Conservation (phyloP, 2,888 invertebrate genomes). For the Chalcosyrphus nemorum region DNA sequence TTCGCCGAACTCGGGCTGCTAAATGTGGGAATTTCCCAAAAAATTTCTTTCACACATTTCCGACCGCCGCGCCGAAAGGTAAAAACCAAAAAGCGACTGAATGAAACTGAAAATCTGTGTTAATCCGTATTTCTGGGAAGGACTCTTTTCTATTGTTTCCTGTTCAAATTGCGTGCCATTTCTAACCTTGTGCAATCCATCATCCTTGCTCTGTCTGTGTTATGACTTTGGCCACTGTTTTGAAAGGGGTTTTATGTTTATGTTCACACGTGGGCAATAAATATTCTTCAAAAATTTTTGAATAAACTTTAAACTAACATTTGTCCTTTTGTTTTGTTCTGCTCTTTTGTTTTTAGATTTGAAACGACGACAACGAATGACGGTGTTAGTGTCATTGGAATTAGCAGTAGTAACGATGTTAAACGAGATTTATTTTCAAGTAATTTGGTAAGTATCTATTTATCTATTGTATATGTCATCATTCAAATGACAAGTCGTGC, state of each 20-base stretch:
- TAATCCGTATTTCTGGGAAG: conserved; percentile 21
- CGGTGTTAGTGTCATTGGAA: conserved; percentile 76
- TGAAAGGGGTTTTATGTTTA: conserved; percentile 11
- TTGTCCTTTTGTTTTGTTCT: conserved; percentile 23
- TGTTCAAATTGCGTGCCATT: not conserved
- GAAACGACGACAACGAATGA: conserved; percentile 75
- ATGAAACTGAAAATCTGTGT: conserved; percentile 7
- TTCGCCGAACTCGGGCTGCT: conserved; percentile 18
- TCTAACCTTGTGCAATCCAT: conserved; percentile 44
- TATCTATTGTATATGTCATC: too few species aligned
- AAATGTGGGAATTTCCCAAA: conserved; percentile 18
- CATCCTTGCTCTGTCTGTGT: conserved; percentile 4
- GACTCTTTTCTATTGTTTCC: not conserved
- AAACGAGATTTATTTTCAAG: conserved; percentile 60
- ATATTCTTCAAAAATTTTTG: too few species aligned
- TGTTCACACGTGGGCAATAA: too few species aligned
- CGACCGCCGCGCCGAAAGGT: too few species aligned
- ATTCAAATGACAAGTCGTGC: not conserved
- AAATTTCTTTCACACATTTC: conserved; percentile 10
- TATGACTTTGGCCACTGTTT: conserved; percentile 10
- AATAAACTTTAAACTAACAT: too few species aligned
- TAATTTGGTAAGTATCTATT: conserved; percentile 70
- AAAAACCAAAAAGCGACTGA: too few species aligned
- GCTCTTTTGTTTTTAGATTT: conserved; percentile 75
- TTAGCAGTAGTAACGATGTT: conserved; percentile 71